Base-by-base conservation (phyloP, 2,113 vertebrate species). In the Mirza zaza region DNA sequence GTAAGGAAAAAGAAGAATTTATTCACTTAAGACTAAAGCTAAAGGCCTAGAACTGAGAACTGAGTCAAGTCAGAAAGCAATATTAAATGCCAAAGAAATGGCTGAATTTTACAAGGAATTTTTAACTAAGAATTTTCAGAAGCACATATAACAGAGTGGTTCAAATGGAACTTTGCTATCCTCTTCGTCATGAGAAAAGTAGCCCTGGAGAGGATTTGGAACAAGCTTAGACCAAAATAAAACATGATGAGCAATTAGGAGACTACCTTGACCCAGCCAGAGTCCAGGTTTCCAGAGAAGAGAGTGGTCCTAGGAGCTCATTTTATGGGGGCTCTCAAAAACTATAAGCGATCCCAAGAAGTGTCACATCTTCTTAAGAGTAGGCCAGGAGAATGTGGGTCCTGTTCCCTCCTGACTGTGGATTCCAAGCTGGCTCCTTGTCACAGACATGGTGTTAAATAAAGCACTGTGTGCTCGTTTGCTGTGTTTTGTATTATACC, bases 181-280 rank as follows among this genome's bases (percentile, higher is more conserved):
- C 99, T 99, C 2, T 98, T 99, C 89, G 98, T 99, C 87, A 99
- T 99, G 99, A 99, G 98, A 84, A 98, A 97, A 97, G 99, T 99
- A 85, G 97, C 98, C 61, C 86, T 99, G 88, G 96, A 77, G 67
- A 99, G 97, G 97, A 77, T 98, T 52, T 99, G 99, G 99, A 99
- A 55, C 96, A 98, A 91, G 63, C 95, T 99, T 45, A 93, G 95
- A 0, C 65, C 86, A 82, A 98, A 97, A 94, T 96, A 77, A 88
- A 97, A 76, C 95, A 96, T 52, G 94, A 45, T 3, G 92, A 92
- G 83, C 93, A 82, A 1, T n/a, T 98, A 94, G 93, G 36, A 90
- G 61, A 87, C 85, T 20, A 0, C 63, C 77, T 2, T 11, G 63
- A 3, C 65, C 52, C 2, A 92, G 6, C 57, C 86, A 1, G 68